phyloP scores from a whole-genome alignment of 92 coral and sea anemone species.

The Phymanthus crucifer region DNA sequence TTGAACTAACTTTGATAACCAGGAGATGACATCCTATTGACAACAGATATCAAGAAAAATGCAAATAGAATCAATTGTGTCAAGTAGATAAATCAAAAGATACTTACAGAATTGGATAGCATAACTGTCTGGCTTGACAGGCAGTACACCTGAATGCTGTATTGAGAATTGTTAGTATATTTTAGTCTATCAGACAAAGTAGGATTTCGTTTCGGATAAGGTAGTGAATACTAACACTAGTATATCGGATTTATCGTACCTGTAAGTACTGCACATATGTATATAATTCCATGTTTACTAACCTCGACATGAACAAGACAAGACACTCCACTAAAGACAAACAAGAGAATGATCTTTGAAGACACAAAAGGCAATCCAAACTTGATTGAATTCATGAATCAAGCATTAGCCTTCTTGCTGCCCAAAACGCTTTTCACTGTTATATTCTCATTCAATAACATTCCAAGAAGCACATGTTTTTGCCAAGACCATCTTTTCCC shows the following conservation, averaged over 20 bases:
- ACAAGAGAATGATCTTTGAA: neutral
- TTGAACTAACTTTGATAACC: neutral
- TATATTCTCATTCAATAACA: too few relatives aligned
- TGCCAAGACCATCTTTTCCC: too few relatives aligned
- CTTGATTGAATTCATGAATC: neutral
- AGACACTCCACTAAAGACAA: neutral
- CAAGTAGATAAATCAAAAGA: too few relatives aligned
- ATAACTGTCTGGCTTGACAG: constrained; percentile 63
- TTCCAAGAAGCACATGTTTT: too few relatives aligned
- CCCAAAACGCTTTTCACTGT: neutral
- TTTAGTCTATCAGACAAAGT: neutral
- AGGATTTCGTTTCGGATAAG: neutral
- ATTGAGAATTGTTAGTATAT: neutral
- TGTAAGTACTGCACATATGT: constrained; percentile 8
- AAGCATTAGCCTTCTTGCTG: neutral
- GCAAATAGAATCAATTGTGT: neutral
- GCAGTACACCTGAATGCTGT: constrained; percentile 55
- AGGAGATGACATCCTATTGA: too few relatives aligned
- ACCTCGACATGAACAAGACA: constrained; percentile 23
- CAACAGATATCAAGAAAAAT: neutral
- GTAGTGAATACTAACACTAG: too few relatives aligned
- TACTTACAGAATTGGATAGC: constrained; percentile 76
- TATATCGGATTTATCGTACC: neutral
- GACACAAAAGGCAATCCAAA: neutral
- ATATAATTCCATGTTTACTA: neutral